Base-by-base conservation (phyloP, 2,797 vertebrate species). In the Phaenicophaeus curvirostris region DNA sequence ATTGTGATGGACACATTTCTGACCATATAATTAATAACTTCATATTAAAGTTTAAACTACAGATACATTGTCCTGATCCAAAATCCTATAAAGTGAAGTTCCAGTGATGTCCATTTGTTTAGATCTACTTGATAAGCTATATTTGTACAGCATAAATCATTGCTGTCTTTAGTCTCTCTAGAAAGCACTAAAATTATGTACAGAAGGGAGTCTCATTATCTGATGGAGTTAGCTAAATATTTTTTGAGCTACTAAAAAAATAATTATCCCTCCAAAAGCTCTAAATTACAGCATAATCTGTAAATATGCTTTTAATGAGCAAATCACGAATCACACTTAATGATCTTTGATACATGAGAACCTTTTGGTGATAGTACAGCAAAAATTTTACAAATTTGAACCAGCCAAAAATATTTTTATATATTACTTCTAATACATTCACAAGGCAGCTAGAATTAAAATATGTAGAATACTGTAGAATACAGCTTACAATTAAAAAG, bases 401-500 rank as follows among this genome's bases (percentile, higher is more conserved):
- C 23, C 4, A 46, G 37, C 9, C 68, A 85, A 87, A 95, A 92
- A 89, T 92, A 94, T 89, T 95, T 93, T 92, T 89, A 59, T 85
- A 88, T 95, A 81, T 95, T 75, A 69, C 61, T 93, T 44, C 92
- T 89, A 96, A 81, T 94, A 74, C 53, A 63, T 95, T 94, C 44
- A 87, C 55, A 93, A 92, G 28, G 39, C 82, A 94, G 33, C 44
- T 92, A 73, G 69, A 96, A 96, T 96, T 97, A 96, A 97, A 97
- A 92, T 83, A 85, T 77, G 81, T 95, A 96, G 94, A 95, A 96
- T 93, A 82, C 93, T 77, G 81, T 95, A 96, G 94, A 95, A 96
- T 93, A 82, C 93, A 95, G 84, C 51, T 96, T 95, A 96, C 88
- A 97, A 97, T 96, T 97, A 96, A 97, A 97, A 91, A 92, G 72